Evolutionary conservation across 2,888 invertebrate species (phyloP), one percentile per base, ranked within the genome.

Genomic region (Caenorhabditis virilis): DNA sequence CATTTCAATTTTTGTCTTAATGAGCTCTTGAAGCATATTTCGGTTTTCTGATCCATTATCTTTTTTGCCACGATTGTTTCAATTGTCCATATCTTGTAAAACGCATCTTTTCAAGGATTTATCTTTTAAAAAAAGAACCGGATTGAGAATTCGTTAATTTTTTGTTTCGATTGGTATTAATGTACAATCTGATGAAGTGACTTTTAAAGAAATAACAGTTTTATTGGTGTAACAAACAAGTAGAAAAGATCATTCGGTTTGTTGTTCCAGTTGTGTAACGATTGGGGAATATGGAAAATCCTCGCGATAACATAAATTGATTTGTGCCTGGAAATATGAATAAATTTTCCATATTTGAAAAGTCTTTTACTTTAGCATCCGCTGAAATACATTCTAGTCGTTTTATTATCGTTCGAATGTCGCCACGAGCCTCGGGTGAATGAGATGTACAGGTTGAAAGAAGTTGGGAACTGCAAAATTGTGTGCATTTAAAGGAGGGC

Each of bases 331-430:
- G 25, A 62, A 62, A 36, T 13, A 46, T 5, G n/a, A n/a, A n/a
- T n/a, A n/a, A n/a, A n/a, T n/a, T n/a, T n/a, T n/a, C n/a, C n/a
- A n/a, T n/a, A n/a, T 18, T 25, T 6, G n/a, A 36, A 30, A 3
- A 22, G 15, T 23, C 4, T 1, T 52, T 22, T 13, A 66, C 66
- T 39, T 61, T 55, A 0, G 67, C 67, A 36, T 67, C 67, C 2
- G 60, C 61, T 6, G 61, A 54, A 58, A 67, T 51, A 38, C 67
- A 67, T 39, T 67, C 67, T 6, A 67, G 50, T 55, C 67, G 53
- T 49, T 49, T 53, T 18, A 67, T 54, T 26, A 61, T 57, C 48
- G 61, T 66, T 54, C 57, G 54, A 33, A 66, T 53, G 18, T 66
- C 66, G 15, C 54, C 51, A 55, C 66, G 35, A 2, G 58, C 64